These are phyloP conservation scores for Formica selysi DNA, from an alignment of 1,140 invertebrate species.

Conservation along the genomic window DNA sequence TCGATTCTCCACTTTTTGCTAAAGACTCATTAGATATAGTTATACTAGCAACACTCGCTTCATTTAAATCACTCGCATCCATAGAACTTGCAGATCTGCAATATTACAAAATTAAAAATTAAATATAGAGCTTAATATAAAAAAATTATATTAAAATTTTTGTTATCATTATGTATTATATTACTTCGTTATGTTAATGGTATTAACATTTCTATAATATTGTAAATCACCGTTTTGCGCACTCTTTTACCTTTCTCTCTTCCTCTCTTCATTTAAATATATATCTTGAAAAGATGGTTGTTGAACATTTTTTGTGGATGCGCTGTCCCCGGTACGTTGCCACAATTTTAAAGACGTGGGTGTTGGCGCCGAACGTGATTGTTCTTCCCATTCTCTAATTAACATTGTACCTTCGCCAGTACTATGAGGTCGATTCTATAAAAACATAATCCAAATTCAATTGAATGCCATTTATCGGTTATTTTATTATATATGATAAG, in stretches of 20 bases:
- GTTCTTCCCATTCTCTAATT: slow-evolving; percentile 87
- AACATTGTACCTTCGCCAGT: slow-evolving; percentile 85
- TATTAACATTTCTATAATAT: background rate
- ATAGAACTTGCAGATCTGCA: slow-evolving; percentile 79
- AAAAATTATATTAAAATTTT: background rate
- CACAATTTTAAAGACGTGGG: slow-evolving; percentile 85
- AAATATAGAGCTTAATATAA: no score
- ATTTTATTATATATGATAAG: background rate
- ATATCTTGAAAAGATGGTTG: slow-evolving; percentile 81
- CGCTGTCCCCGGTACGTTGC: slow-evolving; percentile 80
- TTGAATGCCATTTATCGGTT: background rate
- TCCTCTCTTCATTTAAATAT: slow-evolving; percentile 78
- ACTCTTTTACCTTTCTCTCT: slow-evolving; percentile 69
- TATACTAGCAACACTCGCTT: slow-evolving; percentile 83
- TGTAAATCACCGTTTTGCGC: slow-evolving; percentile 16
- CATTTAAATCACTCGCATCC: slow-evolving; percentile 79
- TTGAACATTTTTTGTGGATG: slow-evolving; percentile 73
- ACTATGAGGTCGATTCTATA: slow-evolving; percentile 86
- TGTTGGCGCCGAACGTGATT: slow-evolving; percentile 88
- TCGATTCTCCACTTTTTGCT: slow-evolving; percentile 84
- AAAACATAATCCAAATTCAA: background rate
- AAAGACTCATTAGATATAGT: slow-evolving; percentile 85
- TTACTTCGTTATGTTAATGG: background rate
- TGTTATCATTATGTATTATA: background rate
- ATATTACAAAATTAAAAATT: slow-evolving; percentile 5